Percentiles rank a stretch among this genome's conserved stretches.
Evolutionary conservation across 2,797 vertebrate genomes (phyloP).

Genomic region (Falco biarmicus): DNA sequence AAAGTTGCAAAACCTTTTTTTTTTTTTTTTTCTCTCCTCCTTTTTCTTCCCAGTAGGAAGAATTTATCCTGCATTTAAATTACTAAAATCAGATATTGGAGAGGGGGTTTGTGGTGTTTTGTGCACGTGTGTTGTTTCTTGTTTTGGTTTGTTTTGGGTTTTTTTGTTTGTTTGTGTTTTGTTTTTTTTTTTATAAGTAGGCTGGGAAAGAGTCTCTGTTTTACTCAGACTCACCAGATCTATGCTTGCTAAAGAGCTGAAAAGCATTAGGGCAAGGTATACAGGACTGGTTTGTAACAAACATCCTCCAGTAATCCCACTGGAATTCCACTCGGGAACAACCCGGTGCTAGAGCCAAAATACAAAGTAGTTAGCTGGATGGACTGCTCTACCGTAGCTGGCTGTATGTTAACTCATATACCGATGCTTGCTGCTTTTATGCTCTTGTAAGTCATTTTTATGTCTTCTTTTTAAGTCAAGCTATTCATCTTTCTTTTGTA

Average conservation of each 20-base stretch:
- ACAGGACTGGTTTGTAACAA: slow-evolving; percentile 39
- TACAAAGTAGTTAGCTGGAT: neutral
- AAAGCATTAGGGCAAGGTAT: slow-evolving; percentile 16
- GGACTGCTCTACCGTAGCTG: neutral
- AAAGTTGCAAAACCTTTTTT: neutral
- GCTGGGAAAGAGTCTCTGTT: neutral
- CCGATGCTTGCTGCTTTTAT: slow-evolving; percentile 59
- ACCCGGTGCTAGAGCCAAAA: slow-evolving; percentile 47
- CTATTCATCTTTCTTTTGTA: neutral
- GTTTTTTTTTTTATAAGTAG: neutral
- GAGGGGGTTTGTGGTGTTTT: too few species aligned
- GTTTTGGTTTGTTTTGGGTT: too few species aligned
- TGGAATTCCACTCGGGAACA: slow-evolving; percentile 37
- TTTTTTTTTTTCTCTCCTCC: too few species aligned
- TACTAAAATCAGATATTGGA: neutral
- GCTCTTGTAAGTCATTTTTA: slow-evolving; percentile 69
- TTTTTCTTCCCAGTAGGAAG: rapidly evolving
- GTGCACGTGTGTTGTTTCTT: neutral
- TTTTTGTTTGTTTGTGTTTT: neutral
- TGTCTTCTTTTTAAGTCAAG: slow-evolving; percentile 36
- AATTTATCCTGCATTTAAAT: neutral
- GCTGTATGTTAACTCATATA: slow-evolving; percentile 53
- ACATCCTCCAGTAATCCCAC: slow-evolving; percentile 59
- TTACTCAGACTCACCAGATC: neutral
- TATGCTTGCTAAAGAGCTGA: slow-evolving; percentile 11